Base-by-base conservation (phyloP, 1,140 invertebrate species). In the Forficula auricularia region DNA sequence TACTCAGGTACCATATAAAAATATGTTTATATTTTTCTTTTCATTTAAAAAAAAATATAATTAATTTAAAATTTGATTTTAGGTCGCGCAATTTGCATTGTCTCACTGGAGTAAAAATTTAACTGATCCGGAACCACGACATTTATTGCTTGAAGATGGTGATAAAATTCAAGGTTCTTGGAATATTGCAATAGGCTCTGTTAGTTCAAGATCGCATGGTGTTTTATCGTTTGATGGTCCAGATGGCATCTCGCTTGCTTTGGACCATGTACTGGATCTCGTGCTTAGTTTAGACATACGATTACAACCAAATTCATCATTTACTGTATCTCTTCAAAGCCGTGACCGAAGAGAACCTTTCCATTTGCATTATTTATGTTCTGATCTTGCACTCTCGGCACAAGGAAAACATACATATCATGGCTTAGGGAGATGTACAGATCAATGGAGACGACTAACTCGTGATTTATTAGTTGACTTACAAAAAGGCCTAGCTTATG, bases 51-150 rank as follows among this genome's bases (percentile, higher is more conserved):
- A n/a, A n/a, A n/a, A n/a, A n/a, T n/a, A n/a, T n/a, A 27, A 27
- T 27, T 27, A 10, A 10, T 27, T 6, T 27, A 4, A 6, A 10
- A 27, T 27, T 27, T 27, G 10, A 27, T 27, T 27, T 27, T 27
- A 27, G 22, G 95, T 98, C 48, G 90, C 92, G 3, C 95, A 99
- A 60, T 98, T 90, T 62, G 95, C 88, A 0, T 62, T 98, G 27
- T 86, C 90, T 18, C 95, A 98, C 64, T 98, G 92, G 62, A 94
- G 88, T 59, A 96, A 96, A 64, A 86, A 89, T 63, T 56, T 89
- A 13, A 85, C 81, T 0, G 83, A 87, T 52, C 72, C 78, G 1
- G 72, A 79, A 51, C 80, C 82, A 3, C 68, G 72, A 27, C 61
- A 72, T 46, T 73, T 69, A 20, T 42, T 60, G 10, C 61, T 87